phyloP scores from a whole-genome alignment of 2,888 invertebrate species.

The Coelogynopora nodosa region DNA sequence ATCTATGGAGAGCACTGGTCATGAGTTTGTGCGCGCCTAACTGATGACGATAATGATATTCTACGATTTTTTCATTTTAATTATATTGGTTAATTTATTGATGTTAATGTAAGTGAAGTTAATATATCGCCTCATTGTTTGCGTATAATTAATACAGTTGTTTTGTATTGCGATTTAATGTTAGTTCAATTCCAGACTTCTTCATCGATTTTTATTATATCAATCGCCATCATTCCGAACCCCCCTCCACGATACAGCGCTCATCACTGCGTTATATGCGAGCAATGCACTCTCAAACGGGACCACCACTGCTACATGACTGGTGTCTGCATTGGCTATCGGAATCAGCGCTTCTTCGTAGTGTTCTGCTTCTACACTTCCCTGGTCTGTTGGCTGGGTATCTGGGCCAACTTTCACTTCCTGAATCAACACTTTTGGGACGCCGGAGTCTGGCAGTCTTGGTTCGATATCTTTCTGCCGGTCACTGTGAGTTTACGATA shows the following conservation, averaged over 20 bases:
- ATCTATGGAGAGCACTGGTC: too few species aligned
- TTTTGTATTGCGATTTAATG: too few species aligned
- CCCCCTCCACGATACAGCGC: slow-evolving; percentile 44
- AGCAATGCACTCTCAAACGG: slow-evolving; percentile 54
- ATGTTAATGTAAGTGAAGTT: too few species aligned
- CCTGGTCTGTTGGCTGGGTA: slow-evolving; percentile 49
- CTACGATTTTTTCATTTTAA: too few species aligned
- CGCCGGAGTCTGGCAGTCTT: background rate
- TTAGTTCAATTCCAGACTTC: too few species aligned
- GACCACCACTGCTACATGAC: slow-evolving; percentile 57
- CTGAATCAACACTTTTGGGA: background rate
- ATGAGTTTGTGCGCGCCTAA: too few species aligned
- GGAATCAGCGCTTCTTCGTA: slow-evolving; percentile 54
- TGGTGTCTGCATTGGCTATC: slow-evolving; percentile 51
- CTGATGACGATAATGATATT: too few species aligned
- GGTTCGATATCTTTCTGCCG: slow-evolving; percentile 42
- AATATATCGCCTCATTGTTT: too few species aligned
- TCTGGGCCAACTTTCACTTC: background rate
- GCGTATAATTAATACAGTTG: too few species aligned
- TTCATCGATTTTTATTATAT: too few species aligned
- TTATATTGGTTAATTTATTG: too few species aligned
- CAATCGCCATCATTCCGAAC: too few species aligned
- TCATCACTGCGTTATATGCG: slow-evolving; percentile 54
- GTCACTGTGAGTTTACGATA: background rate
- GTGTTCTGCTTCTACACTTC: slow-evolving; percentile 51